These are phyloP conservation scores for Apamea sordens DNA, from an alignment of 2,888 invertebrate genomes.

Conservation along the genomic window DNA sequence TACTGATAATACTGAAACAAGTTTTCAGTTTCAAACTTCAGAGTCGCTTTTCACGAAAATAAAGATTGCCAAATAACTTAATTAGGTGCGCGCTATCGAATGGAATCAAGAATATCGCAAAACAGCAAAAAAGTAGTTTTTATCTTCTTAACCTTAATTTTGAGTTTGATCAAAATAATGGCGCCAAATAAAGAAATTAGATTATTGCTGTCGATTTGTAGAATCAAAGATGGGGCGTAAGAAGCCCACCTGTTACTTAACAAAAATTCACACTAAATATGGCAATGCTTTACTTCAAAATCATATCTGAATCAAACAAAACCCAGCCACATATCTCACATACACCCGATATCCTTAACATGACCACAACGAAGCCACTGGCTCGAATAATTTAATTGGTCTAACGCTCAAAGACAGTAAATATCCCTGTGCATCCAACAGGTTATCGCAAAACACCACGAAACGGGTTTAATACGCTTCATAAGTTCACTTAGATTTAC, in stretches of 20 bases:
- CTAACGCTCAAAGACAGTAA: slow-evolving; percentile 13
- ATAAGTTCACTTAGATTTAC: background rate
- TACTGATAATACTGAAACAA: background rate
- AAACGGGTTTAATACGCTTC: background rate
- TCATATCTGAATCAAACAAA: slow-evolving; percentile 6
- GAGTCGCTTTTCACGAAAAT: background rate
- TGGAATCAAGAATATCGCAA: background rate
- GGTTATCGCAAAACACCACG: background rate
- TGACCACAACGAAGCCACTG: slow-evolving; percentile 12
- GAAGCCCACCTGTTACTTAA: too few relatives aligned
- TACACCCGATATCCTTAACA: slow-evolving; percentile 3
- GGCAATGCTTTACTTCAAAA: background rate
- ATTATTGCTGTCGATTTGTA: background rate
- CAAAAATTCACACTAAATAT: background rate
- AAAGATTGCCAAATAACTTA: background rate
- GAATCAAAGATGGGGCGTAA: background rate
- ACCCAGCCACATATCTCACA: background rate
- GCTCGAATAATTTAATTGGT: slow-evolving; percentile 5
- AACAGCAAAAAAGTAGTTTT: background rate
- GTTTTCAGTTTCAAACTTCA: background rate
- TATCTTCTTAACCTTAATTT: background rate
- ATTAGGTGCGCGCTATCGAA: background rate
- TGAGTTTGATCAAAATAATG: background rate
- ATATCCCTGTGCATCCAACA: slow-evolving; percentile 2
- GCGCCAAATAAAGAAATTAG: background rate